phyloP scores from a whole-genome alignment of 2,888 invertebrate species.

The Leptopilina drosophilae region DNA sequence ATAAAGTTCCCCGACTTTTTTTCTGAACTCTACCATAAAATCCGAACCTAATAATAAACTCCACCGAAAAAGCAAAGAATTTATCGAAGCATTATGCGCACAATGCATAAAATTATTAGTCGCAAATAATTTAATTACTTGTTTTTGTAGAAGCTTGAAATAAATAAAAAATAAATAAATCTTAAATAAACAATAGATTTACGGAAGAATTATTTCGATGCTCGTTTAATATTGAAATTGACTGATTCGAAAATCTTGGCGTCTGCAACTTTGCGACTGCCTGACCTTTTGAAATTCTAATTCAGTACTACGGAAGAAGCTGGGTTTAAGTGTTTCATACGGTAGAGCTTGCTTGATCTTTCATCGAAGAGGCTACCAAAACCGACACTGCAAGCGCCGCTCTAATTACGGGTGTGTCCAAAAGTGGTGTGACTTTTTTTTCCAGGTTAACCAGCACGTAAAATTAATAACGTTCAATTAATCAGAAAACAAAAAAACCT shows the following conservation, averaged over 20 bases:
- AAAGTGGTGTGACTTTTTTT: constrained; percentile 10
- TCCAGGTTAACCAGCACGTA: no score
- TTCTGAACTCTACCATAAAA: no score
- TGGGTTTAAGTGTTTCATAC: constrained; percentile 58
- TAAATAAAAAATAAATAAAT: no score
- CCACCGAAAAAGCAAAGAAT: no score
- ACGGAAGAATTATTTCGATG: background rate
- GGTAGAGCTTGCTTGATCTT: constrained; percentile 56
- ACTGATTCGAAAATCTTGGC: constrained; percentile 49
- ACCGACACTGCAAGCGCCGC: constrained; percentile 38
- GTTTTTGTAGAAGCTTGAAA: no score
- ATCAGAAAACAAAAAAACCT: background rate
- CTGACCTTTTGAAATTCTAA: constrained; percentile 74
- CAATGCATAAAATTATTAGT: no score
- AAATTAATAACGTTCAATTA: background rate
- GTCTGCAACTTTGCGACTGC: constrained; percentile 67
- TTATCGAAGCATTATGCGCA: no score
- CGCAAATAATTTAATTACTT: no score
- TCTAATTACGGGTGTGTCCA: constrained; percentile 7
- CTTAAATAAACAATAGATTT: no score
- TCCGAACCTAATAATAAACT: no score
- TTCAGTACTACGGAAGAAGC: constrained; percentile 67
- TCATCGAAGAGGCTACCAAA: constrained; percentile 48
- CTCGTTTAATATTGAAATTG: constrained; percentile 25
- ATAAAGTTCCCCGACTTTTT: no score